These are phyloP conservation scores for Protodeltote pygarga DNA, from an alignment of 2,888 invertebrate genomes.

Conservation along the genomic window DNA sequence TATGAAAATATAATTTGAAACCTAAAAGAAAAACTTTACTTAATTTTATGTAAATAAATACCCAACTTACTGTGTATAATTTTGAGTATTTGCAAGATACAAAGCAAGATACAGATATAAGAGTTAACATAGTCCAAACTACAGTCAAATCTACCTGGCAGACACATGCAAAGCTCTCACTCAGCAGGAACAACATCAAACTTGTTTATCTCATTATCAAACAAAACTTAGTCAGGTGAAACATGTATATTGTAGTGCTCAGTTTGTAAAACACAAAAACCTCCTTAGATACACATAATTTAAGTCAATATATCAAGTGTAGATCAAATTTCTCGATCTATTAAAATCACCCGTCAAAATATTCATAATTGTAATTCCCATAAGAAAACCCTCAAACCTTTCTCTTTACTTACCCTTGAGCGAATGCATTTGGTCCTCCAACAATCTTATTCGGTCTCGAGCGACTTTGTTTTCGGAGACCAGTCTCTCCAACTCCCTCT, in stretches of 20 bases:
- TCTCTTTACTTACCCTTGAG: conserved; percentile 88
- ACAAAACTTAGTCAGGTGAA: no score
- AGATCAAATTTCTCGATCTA: no score
- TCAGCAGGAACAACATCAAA: conserved; percentile 7
- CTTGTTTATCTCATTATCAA: no score
- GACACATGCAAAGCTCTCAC: conserved; percentile 41
- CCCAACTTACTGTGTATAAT: conserved; percentile 6
- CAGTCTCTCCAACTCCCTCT: conserved; percentile 92
- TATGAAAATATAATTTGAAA: no score
- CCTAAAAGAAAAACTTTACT: no score
- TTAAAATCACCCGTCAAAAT: no score
- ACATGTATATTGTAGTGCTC: no score
- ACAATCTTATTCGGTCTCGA: conserved; percentile 90
- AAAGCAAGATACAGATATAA: conserved; percentile 37
- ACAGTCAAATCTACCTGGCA: conserved; percentile 39
- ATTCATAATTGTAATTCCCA: conserved; percentile 14
- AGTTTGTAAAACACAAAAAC: no score
- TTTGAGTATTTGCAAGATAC: conserved; percentile 33
- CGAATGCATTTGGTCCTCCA: conserved; percentile 94
- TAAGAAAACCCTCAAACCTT: conserved; percentile 21
- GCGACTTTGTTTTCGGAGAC: conserved; percentile 94
- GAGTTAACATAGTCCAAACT: conserved; percentile 37
- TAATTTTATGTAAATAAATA: neutral
- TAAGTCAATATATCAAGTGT: no score
- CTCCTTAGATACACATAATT: no score